Conservation (phyloP, 2,113 vertebrate species). For the Hylia prasina region DNA sequence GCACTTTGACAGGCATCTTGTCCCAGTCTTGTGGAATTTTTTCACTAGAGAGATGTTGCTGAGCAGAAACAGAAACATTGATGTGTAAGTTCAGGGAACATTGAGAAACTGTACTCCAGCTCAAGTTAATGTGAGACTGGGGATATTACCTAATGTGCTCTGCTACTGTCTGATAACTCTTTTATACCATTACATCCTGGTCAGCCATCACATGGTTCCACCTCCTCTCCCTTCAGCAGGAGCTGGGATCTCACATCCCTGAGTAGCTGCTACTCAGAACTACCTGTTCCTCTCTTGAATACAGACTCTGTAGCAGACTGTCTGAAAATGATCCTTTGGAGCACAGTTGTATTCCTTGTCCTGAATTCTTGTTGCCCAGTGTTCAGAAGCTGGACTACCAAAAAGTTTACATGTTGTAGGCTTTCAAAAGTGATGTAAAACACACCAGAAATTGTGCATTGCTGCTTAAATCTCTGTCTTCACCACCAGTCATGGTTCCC, state of each 20-base stretch:
- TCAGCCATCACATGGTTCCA: not conserved
- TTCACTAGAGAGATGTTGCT: constrained; percentile 86
- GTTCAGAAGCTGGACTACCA: not conserved
- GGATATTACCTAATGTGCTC: not conserved
- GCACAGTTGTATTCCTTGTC: not conserved
- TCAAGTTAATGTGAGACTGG: not conserved
- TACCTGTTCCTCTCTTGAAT: not conserved
- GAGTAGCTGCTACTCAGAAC: fast-evolving
- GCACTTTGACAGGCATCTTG: constrained; percentile 81
- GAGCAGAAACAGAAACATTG: constrained; percentile 27
- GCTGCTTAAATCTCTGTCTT: not conserved
- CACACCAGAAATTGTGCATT: not conserved
- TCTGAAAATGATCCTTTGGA: not conserved
- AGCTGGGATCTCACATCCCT: not conserved
- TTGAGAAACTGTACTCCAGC: not conserved
- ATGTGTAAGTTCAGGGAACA: not conserved
- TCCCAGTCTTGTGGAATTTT: constrained; percentile 87
- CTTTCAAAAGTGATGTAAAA: not conserved
- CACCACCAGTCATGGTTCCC: not conserved
- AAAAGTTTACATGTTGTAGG: not conserved
- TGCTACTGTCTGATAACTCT: not conserved
- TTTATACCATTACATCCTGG: not conserved
- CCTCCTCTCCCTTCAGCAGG: not conserved
- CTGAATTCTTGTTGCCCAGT: not conserved
- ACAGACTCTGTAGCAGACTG: not conserved